phyloP scores from a whole-genome alignment of 2,888 invertebrate genomes.

The Latrodectus hesperus region DNA sequence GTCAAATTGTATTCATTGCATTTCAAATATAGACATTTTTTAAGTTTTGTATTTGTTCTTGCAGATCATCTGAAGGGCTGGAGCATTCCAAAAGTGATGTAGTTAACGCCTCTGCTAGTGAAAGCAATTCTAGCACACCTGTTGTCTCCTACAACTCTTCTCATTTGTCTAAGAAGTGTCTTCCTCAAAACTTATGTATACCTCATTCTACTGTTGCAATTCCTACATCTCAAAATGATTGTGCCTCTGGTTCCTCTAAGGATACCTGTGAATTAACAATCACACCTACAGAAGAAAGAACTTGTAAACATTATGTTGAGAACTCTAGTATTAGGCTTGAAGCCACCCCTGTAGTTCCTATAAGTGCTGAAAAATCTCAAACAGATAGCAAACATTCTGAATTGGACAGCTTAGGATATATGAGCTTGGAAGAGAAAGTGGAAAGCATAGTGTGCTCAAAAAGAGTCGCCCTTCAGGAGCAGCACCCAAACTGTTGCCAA shows the following conservation, averaged over 20 bases:
- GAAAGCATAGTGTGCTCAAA: not conserved
- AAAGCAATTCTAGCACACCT: conserved; percentile 31
- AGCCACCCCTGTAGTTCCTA: conserved; percentile 45
- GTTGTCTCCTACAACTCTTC: not conserved
- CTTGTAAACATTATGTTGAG: not conserved
- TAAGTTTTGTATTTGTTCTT: not conserved
- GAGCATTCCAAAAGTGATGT: not conserved
- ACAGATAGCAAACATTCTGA: conserved; percentile 17
- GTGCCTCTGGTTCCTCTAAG: conserved; percentile 46
- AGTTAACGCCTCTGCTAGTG: not conserved
- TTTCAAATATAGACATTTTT: too few species aligned
- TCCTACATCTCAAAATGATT: conserved; percentile 3
- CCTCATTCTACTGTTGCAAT: not conserved
- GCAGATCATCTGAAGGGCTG: not conserved
- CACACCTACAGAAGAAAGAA: conserved; percentile 38
- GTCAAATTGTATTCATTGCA: too few species aligned
- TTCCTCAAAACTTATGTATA: conserved; percentile 31
- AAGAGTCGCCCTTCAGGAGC: conserved; percentile 26
- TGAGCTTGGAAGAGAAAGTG: conserved; percentile 55
- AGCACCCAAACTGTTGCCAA: conserved; percentile 20
- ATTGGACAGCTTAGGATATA: conserved; percentile 60
- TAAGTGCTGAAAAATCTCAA: not conserved
- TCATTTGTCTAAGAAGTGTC: not conserved
- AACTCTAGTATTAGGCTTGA: conserved; percentile 1
- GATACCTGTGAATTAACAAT: conserved; percentile 53